Base-by-base conservation (phyloP, 1,140 invertebrate species). In the Heliconius nattereri region DNA sequence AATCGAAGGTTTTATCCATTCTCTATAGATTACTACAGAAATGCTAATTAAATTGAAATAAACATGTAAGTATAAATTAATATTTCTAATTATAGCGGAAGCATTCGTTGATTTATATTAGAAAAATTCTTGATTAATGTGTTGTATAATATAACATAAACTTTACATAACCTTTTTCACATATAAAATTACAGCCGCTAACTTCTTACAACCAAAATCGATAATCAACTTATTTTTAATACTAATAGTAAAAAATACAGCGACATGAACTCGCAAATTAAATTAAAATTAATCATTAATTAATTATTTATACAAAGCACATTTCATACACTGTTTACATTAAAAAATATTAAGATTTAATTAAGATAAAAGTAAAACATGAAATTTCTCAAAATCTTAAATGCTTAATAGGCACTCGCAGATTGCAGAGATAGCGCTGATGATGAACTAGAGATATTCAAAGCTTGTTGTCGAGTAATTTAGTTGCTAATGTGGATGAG, bases 401-500 rank as follows among this genome's bases (percentile, higher is more conserved):
- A 52, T 35, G 70, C 52, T 29, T 71, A 66, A 66, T 71, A 71
- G 72, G 54, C 37, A 75, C 57, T 57, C n/a, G 60, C 60, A 66
- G 26, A 66, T 66, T 29, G 11, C 60, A 3, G 23, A 66, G 60
- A 66, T 66, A 66, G 60, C 60, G 60, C 11, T 16, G 60, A 77
- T 74, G 7, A 76, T 35, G 52, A 73, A 45, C 72, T 71, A 83
- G 72, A 81, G 40, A 78, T 54, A 57, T 72, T 66, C n/a, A 32
- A 75, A 45, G 57, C 73, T 83, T 82, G 78, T 85, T 82, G 57
- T 83, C 79, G 32, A 81, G 80, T 83, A 84, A 86, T 87, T 86
- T 83, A 82, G 83, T 88, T 85, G 84, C 82, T 88, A 84, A 87
- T 85, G 57, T 82, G 76, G 74, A 84, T 85, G 82, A 83, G 76